A percentile compares a stretch with the other conserved stretches of the same genome.
Conservation (phyloP, 2,888 invertebrate species). For the Nomada fucata region DNA sequence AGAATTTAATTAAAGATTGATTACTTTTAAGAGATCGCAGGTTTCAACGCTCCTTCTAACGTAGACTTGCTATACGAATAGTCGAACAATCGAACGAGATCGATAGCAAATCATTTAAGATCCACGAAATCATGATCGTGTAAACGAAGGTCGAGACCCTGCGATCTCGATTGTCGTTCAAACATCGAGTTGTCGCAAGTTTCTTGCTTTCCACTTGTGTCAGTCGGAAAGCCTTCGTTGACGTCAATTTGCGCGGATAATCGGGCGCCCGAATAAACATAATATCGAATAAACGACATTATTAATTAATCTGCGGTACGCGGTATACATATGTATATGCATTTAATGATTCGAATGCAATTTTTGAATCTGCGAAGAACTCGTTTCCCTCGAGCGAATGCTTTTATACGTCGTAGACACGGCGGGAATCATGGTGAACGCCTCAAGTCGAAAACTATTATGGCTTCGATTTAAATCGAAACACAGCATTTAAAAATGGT, state of each 20-base stretch:
- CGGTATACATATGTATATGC: no score
- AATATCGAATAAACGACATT: neutral
- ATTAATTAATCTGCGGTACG: neutral
- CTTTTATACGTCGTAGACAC: no score
- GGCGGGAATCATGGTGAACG: no score
- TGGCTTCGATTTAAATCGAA: neutral
- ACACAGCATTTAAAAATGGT: conserved; percentile 1
- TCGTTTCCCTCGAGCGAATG: no score
- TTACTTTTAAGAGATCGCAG: no score
- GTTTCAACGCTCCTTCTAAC: no score
- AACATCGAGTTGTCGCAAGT: conserved; percentile 9
- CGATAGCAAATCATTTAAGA: neutral
- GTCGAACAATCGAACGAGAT: neutral
- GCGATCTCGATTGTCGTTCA: neutral
- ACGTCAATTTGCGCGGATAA: neutral
- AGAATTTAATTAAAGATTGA: no score
- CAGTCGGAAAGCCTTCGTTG: neutral
- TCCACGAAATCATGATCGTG: conserved; percentile 7
- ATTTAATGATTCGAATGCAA: no score
- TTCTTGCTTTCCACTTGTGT: neutral
- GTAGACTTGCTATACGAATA: neutral
- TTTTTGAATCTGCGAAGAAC: no score
- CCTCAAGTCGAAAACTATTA: no score
- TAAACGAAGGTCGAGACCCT: conserved; percentile 10
- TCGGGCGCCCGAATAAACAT: neutral